phyloP scores from a whole-genome alignment of 2,113 vertebrate genomes.

The Electrona antarctica region DNA sequence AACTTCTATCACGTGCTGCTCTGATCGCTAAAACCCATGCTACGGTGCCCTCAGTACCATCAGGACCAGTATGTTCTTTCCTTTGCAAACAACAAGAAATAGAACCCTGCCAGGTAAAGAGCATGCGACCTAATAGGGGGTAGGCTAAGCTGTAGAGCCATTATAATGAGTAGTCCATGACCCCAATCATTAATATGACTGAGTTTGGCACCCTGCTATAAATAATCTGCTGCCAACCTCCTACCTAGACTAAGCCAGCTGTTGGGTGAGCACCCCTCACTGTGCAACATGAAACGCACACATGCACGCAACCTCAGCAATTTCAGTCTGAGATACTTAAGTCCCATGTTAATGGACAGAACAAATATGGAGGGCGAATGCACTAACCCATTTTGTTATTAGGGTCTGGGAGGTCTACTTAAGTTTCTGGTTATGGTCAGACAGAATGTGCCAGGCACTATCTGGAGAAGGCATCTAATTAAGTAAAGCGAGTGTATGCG shows the following conservation, averaged over 20 bases:
- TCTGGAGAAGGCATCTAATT: conserved; percentile 34
- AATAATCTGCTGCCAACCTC: conserved; percentile 36
- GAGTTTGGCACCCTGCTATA: conserved; percentile 8
- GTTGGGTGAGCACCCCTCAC: conserved; percentile 35
- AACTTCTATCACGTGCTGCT: too few species aligned
- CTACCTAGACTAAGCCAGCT: conserved; percentile 47
- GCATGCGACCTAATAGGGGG: neutral
- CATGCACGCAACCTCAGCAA: neutral
- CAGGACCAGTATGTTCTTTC: neutral
- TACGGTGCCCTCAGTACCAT: neutral
- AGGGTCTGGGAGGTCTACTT: neutral
- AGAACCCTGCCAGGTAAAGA: neutral
- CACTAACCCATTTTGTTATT: conserved; percentile 38
- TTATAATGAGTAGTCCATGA: conserved; percentile 24
- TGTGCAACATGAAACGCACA: neutral
- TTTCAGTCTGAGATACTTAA: neutral
- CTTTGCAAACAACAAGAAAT: neutral
- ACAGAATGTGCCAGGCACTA: conserved; percentile 27
- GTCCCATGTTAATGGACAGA: too few species aligned
- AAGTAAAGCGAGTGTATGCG: conserved; percentile 43
- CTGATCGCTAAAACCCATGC: neutral
- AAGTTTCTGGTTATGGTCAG: conserved; percentile 8
- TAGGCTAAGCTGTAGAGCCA: conserved; percentile 6
- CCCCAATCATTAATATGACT: conserved; percentile 45
- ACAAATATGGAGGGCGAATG: too few species aligned